Evolutionary conservation across 2,888 invertebrate genomes (phyloP).

Genomic region (Drosophila merina): DNA sequence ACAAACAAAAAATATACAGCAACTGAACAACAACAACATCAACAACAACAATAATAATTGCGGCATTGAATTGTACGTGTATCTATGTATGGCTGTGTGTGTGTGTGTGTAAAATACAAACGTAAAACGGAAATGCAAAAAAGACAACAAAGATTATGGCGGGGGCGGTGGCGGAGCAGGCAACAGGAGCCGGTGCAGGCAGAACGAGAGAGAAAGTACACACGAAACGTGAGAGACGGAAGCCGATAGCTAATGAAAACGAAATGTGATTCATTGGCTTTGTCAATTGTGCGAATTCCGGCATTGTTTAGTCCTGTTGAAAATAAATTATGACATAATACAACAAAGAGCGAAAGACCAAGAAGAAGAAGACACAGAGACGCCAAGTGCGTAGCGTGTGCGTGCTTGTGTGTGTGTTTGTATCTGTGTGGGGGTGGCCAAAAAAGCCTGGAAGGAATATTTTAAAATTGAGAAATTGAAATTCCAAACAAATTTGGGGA

Average conservation of each 20-base stretch:
- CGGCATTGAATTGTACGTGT: constrained; percentile 26
- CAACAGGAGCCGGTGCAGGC: constrained; percentile 76
- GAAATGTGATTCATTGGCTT: constrained; percentile 65
- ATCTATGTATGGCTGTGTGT: constrained; percentile 10
- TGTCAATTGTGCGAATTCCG: constrained; percentile 62
- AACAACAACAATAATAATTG: constrained; percentile 31
- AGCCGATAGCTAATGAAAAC: constrained; percentile 44
- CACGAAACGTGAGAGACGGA: constrained; percentile 3
- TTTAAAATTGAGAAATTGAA: constrained; percentile 64
- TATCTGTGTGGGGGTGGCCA: constrained; percentile 29
- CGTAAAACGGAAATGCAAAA: constrained; percentile 71
- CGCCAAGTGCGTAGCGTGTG: constrained; percentile 25
- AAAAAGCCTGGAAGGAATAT: constrained; percentile 61
- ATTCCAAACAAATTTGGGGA: constrained; percentile 47
- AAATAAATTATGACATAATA: constrained; percentile 78
- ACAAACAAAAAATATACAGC: constrained; percentile 12
- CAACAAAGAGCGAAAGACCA: constrained; percentile 24
- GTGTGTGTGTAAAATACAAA: constrained; percentile 47
- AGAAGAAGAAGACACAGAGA: constrained; percentile 30
- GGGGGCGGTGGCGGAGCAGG: constrained; percentile 41
- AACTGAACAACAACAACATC: background rate
- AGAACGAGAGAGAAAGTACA: constrained; percentile 23
- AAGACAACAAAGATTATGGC: constrained; percentile 66
- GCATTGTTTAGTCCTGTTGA: constrained; percentile 69
- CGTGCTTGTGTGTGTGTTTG: constrained; percentile 23